Conservation (phyloP, 2,113 vertebrate genomes). For the Indri indri region DNA sequence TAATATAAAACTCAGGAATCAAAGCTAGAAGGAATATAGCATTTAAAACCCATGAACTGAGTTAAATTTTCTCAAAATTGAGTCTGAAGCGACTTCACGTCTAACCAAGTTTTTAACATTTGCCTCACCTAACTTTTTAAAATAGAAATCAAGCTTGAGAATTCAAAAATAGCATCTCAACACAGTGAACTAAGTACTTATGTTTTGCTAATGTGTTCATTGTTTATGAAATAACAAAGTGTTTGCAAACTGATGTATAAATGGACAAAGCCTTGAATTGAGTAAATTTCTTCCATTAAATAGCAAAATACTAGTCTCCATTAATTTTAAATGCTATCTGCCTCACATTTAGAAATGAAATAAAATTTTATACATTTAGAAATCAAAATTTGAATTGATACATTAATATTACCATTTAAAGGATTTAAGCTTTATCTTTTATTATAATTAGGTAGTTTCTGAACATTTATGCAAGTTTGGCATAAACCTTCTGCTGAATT, state of each 20-base stretch:
- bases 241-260: conserved; percentile 26
- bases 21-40: not conserved
- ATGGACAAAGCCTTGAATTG: not conserved
- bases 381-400: not conserved
- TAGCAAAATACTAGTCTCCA: not conserved
- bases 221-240: not conserved
- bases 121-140: not conserved
- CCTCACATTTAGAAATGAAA: not conserved
- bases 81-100: not conserved
- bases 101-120: not conserved
- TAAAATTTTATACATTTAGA: not conserved
- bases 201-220: not conserved
- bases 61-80: not conserved
- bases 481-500: not conserved
- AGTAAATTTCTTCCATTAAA: not conserved
- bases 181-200: not conserved
- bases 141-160: conserved; percentile 7
- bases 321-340: not conserved
- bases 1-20: conserved; percentile 25
- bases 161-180: not conserved
- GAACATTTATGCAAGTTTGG: not conserved
- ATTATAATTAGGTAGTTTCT: not conserved
- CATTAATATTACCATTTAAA: not conserved
- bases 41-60: not conserved
- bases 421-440: not conserved